Base-by-base conservation (phyloP, 2,888 invertebrate genomes). In the Zootermopsis nevadensis region DNA sequence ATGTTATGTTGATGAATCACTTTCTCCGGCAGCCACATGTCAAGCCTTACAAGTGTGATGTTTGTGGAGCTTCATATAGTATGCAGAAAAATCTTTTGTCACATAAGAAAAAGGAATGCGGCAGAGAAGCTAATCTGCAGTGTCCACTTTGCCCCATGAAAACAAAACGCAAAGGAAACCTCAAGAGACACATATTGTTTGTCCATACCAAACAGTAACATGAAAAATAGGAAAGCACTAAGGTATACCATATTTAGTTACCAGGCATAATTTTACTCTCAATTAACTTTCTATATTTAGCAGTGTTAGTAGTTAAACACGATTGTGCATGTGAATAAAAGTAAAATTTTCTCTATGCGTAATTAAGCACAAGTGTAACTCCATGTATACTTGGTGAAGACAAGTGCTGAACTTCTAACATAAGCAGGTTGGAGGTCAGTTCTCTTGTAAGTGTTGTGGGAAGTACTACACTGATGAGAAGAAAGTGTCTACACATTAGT, bases 91-190 rank as follows among this genome's bases (percentile, higher is more conserved):
- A 67, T 89, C 89, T 87, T 87, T 87, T 84, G 55, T 88, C 90
- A 77, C 90, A 90, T 84, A 85, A 89, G 85, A 89, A 89, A 85
- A 90, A 90, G 87, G 92, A 92, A 85, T 92, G 92, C 85, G 91
- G 91, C 24, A 90, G 91, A 83, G 90, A 90, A 81, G 91, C 91
- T 15, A 89, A 89, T 83, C 90, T 90, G 86, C 88, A 88, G 66
- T 92, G 92, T 86, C 88, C 89, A 22, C 66, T 79, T 30, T 86
- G 86, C 60, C 82, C 82, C 19, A 84, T 83, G 76, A 84, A 84
- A 74, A 84, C 83, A 7, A 85, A 85, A 67, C 84, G 83, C 19
- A 83, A 77, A 53, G 77, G 76, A 38, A 84, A 82, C 48, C 77
- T 84, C n/a, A 66, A 82, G 38, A 38, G 82, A 27, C 84, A 84